Conservation (phyloP, 2,888 invertebrate species). For the Scaptomyza reducta region DNA sequence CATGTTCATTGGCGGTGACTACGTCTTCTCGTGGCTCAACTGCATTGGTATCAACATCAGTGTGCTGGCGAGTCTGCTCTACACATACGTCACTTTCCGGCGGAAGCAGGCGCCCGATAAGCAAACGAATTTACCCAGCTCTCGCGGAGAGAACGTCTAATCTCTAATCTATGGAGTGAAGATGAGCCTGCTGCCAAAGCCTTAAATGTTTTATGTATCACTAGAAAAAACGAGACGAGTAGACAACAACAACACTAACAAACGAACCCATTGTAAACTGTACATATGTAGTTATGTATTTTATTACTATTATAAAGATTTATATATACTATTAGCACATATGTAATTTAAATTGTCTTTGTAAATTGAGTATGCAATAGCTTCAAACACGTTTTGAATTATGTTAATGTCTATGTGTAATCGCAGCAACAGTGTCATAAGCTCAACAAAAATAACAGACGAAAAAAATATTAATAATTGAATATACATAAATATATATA, state of each 20-base stretch:
- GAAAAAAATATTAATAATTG: conserved; percentile 47
- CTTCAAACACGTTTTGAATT: conserved; percentile 15
- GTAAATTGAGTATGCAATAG: conserved; percentile 43
- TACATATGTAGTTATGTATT: conserved; percentile 63
- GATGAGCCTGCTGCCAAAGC: conserved; percentile 61
- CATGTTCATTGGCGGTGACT: conserved; percentile 99
- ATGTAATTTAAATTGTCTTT: conserved; percentile 55
- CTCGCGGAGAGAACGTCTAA: conserved; percentile 78
- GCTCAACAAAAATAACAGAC: conserved; percentile 25
- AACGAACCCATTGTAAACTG: conserved; percentile 33
- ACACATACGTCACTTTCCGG: conserved; percentile 93
- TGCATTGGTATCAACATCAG: conserved; percentile 98
- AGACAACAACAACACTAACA: conserved; percentile 8
- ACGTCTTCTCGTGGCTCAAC: conserved; percentile 96
- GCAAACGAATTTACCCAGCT: conserved; percentile 77
- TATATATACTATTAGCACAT: conserved; percentile 42
- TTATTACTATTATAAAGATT: conserved; percentile 31
- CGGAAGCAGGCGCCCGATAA: conserved; percentile 83
- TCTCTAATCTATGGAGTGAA: conserved; percentile 3
- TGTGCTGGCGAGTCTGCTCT: conserved; percentile 92
- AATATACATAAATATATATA: conserved; percentile 23
- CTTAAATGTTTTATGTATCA: conserved; percentile 50
- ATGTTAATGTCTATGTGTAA: conserved; percentile 18
- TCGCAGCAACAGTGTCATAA: conserved; percentile 53
- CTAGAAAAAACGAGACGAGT: conserved; percentile 17